Base-by-base conservation (phyloP, 1,140 invertebrate genomes). In the Diorhabda sublineata region DNA sequence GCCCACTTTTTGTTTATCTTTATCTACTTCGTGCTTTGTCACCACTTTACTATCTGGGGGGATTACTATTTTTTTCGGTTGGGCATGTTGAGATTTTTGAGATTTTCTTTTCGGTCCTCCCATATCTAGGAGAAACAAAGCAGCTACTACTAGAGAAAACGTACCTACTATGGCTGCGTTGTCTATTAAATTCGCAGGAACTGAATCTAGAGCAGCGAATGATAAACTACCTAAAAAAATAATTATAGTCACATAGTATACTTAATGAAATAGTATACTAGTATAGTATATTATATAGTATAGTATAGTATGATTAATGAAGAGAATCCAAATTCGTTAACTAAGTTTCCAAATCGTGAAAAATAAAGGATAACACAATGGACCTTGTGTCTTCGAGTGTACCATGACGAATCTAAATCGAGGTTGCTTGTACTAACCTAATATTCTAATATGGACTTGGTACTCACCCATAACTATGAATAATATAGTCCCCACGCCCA, bases 111-210 rank as follows among this genome's bases (percentile, higher is more conserved):
- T 85, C 2, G 85, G 85, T 3, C 83, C 84, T 70, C 84, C 84
- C n/a, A 88, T 81, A 75, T 92, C 90, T 11, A 87, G 76, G 4
- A 92, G 83, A 79, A 91, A 91, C 3, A 91, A 81, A 2, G 87
- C 83, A 2, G 86, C 90, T 0, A 89, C 89, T 5, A 89, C 67
- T 4, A 91, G 79, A n/a, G 90, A 88, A 3, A 91, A 79, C 6
- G 85, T 84, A 1, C 90, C 90, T 8, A 91, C 82, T 41, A 91
- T 85, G 0, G 89, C 86, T 0, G 89, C 89, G 78, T 91, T 91
- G 71, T 89, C 88, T 4, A 90, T 81, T 58, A 92, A 80, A 56
- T 88, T 84, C 6, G 81, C 76, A 3, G 89, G 89, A 3, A 91
- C 85, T 58, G 86, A 88, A 74, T 92, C 90, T 73, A 91, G 83